These are phyloP conservation scores for Anhinga anhinga DNA, from an alignment of 2,113 vertebrate species.

Conservation along the genomic window DNA sequence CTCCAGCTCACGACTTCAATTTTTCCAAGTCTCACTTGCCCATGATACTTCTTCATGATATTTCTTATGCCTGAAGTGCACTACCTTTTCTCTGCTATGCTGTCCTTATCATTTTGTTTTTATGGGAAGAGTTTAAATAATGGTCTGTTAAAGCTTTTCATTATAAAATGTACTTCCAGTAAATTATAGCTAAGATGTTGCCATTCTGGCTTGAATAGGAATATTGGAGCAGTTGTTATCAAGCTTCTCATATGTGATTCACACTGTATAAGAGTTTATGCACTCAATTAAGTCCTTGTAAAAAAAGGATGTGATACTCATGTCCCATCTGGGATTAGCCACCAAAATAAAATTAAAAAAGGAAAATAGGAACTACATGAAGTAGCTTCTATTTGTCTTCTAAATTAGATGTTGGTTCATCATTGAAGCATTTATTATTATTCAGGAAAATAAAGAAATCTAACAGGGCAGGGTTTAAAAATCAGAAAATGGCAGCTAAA, in stretches of 20 bases:
- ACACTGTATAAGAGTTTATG: not conserved
- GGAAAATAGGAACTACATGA: not conserved
- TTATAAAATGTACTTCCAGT: not conserved
- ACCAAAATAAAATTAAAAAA: not conserved
- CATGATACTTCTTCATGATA: not conserved
- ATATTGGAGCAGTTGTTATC: not conserved
- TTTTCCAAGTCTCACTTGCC: not conserved
- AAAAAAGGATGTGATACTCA: not conserved
- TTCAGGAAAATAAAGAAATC: not conserved
- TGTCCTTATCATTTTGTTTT: not conserved
- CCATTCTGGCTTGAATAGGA: not conserved
- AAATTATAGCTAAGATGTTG: not conserved
- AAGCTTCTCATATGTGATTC: not conserved
- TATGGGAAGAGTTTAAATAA: not conserved
- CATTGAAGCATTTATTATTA: not conserved
- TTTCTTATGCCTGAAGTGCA: not conserved
- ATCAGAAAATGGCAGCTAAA: not conserved
- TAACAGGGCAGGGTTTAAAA: not conserved
- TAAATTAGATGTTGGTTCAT: not conserved
- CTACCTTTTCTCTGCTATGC: not conserved
- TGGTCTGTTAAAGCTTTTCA: not conserved
- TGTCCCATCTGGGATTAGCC: not conserved
- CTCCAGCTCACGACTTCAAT: not conserved
- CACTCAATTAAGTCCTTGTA: not conserved
- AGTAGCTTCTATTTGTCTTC: not conserved